Percentiles rank a stretch among this genome's conserved stretches.
phyloP scores from a whole-genome alignment of 23 tunicate species.

The Botrylloides violaceus region DNA sequence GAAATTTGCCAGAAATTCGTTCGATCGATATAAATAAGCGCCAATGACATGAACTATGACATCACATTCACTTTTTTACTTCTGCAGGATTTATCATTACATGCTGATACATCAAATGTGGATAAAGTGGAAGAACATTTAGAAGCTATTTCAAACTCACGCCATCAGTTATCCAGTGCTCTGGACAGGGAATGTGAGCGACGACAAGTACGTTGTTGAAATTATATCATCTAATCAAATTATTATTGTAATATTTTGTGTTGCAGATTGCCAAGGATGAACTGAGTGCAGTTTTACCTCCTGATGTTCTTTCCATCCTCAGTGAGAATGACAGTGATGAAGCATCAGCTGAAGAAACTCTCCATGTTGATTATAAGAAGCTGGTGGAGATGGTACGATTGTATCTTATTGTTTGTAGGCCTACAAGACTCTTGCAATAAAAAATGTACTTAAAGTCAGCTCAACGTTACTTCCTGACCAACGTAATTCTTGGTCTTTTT shows the following conservation, averaged over 20 bases:
- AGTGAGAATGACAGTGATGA: slow-evolving; percentile 66
- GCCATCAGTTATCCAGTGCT: slow-evolving; percentile 41
- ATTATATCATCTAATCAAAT: neutral
- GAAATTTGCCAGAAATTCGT: too few species aligned
- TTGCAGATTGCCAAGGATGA: slow-evolving; percentile 39
- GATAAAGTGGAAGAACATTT: slow-evolving; percentile 69
- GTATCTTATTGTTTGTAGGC: too few species aligned
- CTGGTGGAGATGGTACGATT: slow-evolving; percentile 74
- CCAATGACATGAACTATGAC: too few species aligned
- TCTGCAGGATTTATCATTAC: slow-evolving; percentile 36
- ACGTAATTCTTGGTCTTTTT: too few species aligned
- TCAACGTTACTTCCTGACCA: too few species aligned
- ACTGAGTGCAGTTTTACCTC: slow-evolving; percentile 62
- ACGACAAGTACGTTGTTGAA: slow-evolving; percentile 32
- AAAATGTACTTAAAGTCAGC: too few species aligned
- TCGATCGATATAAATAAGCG: too few species aligned
- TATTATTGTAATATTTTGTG: too few species aligned
- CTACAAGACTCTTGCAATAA: too few species aligned
- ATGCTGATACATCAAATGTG: slow-evolving; percentile 38
- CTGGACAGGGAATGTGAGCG: slow-evolving; percentile 65
- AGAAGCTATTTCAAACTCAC: slow-evolving; percentile 55
- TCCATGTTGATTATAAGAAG: slow-evolving; percentile 51
- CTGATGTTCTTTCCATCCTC: slow-evolving; percentile 67
- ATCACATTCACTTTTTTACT: too few species aligned
- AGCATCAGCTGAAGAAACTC: slow-evolving; percentile 41